Evolutionary conservation across 1,140 invertebrate genomes (phyloP).

Genomic region (Bombus polaris): DNA sequence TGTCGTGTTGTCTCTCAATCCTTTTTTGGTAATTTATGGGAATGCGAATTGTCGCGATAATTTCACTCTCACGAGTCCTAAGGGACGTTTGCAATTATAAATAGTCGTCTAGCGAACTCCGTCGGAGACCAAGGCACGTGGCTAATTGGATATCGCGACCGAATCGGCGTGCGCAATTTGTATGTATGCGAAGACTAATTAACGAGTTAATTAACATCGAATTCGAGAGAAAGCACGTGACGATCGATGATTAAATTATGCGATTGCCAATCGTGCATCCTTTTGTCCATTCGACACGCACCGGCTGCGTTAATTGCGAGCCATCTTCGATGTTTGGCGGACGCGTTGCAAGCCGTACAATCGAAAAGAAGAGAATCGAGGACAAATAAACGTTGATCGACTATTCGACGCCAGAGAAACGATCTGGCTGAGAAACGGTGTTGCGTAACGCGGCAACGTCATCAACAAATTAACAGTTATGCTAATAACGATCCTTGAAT

Average conservation of each 20-base stretch:
- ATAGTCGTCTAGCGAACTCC: neutral
- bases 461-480: conserved; percentile 29
- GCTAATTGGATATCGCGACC: conserved; percentile 33
- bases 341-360: neutral
- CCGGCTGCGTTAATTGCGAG: conserved; percentile 2
- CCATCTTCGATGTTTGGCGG: neutral
- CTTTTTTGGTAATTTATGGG: conserved; percentile 3
- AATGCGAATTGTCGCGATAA: conserved; percentile 49
- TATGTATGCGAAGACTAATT: conserved; percentile 18
- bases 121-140: neutral
- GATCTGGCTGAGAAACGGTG: no score
- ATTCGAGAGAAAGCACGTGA: conserved; percentile 12
- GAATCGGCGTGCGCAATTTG: conserved; percentile 20
- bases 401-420: neutral
- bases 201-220: conserved; percentile 39
- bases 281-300: neutral
- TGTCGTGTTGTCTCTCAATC: neutral
- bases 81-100: conserved; percentile 1
- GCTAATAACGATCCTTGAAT: conserved; percentile 23
- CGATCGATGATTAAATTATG: neutral
- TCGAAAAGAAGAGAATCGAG: neutral
- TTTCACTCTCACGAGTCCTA: neutral
- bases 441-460: conserved; percentile 9
- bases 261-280: neutral
- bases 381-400: neutral